Evolutionary conservation across 2,888 invertebrate species (phyloP), one percentile per base, ranked within the genome.

Genomic region (Sycophila texana): DNA sequence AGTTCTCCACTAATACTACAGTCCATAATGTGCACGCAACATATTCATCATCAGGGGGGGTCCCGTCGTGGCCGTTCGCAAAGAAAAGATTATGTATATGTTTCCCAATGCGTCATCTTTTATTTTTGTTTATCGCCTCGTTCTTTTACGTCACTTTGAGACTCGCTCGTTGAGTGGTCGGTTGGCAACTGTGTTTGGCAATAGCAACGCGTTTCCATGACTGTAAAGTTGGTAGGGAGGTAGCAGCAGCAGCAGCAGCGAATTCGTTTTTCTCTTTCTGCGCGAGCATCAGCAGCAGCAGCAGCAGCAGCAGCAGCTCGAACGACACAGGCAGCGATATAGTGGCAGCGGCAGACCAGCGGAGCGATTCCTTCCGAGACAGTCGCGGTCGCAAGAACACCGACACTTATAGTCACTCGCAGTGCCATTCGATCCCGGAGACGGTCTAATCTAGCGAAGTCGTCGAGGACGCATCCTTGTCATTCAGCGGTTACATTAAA

Each of bases 211-310:
- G 74, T 78, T 78, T 78, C 74, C 78, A 78, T 73, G 78, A 57
- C 73, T 74, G 74, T 78, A 61, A 78, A 53, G 78, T 78, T 78
- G 78, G 74, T 67, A 73, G 72, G 73, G 14, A 61, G 13, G 10
- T 61, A 53, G 51, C 51, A 51, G 51, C 51, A 51, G 53, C 14
- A 53, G 53, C 53, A 53, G 53, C 14, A 53, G 53, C 12, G 14
- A 26, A 18, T 18, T 39, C 14, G 39, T 5, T 63, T 47, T 47
- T 18, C 63, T 63, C 47, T 63, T 53, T 39, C 39, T 18, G 61
- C 39, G 61, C 39, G 26, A 20, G 57, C 57, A 57, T 16, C 16
- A 57, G 55, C 55, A 57, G 55, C 16, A 14, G 55, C n/a, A n/a
- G n/a, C n/a, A n/a, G n/a, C 16, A 57, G 55, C 55, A 57, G 55